Conservation (phyloP, 2,888 invertebrate species). For the Ectemnius lituratus region DNA sequence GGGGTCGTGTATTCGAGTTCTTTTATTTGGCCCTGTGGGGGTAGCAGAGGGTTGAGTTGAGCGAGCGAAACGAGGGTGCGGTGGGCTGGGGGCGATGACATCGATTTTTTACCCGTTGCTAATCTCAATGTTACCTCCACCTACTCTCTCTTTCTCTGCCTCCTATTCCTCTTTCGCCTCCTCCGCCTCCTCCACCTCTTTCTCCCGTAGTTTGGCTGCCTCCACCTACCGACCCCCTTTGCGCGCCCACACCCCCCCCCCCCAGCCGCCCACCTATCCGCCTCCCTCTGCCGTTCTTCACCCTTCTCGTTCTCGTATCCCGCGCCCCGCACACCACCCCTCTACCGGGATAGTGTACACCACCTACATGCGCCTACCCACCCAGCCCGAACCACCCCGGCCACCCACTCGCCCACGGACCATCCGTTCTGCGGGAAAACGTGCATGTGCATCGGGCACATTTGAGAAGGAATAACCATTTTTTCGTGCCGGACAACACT, state of each 20-base stretch:
- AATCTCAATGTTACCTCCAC: constrained; percentile 74
- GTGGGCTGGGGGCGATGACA: constrained; percentile 74
- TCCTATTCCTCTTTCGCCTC: constrained; percentile 13
- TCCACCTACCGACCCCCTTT: constrained; percentile 34
- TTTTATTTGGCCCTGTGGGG: constrained; percentile 74
- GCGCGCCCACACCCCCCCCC: constrained; percentile 34
- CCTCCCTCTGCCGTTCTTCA: constrained; percentile 15
- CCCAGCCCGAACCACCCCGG: constrained; percentile 3
- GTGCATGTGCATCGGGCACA: constrained; percentile 71
- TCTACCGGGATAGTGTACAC: constrained; percentile 14
- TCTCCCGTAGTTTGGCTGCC: constrained; percentile 46
- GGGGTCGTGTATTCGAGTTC: constrained; percentile 71
- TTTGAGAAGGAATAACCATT: constrained; percentile 72
- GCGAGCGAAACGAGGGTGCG: constrained; percentile 61
- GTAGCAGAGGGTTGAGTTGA: constrained; percentile 64
- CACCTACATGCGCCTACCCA: constrained; percentile 20
- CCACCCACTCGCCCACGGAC: constrained; percentile 43
- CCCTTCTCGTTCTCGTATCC: constrained; percentile 26
- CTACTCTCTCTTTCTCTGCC: constrained; percentile 14
- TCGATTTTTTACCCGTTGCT: constrained; percentile 77
- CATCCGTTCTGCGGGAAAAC: constrained; percentile 68
- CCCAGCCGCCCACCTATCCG: no score
- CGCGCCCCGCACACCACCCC: neutral
- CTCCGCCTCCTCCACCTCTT: constrained; percentile 28
- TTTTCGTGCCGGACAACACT: constrained; percentile 69